Conservation (phyloP, 2,888 invertebrate genomes). For the Coremacera marginata region DNA sequence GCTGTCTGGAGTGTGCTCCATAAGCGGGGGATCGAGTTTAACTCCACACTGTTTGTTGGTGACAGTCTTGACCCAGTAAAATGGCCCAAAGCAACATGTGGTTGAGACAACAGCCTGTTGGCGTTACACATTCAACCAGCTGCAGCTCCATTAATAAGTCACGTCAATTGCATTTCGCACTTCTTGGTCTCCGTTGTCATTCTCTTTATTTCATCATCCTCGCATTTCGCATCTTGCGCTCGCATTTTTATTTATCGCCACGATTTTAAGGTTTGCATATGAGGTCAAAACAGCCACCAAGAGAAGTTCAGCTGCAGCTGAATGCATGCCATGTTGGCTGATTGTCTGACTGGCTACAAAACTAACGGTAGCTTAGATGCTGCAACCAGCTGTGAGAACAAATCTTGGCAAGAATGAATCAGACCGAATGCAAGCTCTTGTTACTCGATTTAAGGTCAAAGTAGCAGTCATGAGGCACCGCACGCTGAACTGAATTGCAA, state of each 20-base stretch:
- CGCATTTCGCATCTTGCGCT: too few species aligned
- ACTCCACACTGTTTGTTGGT: too few species aligned
- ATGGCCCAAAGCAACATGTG: too few species aligned
- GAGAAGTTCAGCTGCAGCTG: not conserved
- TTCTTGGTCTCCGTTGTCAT: too few species aligned
- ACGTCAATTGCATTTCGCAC: too few species aligned
- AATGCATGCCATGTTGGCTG: not conserved
- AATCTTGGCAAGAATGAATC: constrained; percentile 4
- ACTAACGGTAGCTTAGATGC: constrained; percentile 8
- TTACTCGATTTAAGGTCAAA: constrained; percentile 13
- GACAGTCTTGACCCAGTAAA: too few species aligned
- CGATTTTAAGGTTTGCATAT: not conserved
- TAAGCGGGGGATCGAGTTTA: too few species aligned
- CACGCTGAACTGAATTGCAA: not conserved
- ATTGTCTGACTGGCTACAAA: not conserved
- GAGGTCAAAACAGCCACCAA: not conserved
- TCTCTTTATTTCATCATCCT: too few species aligned
- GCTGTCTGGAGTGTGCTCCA: too few species aligned
- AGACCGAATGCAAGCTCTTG: not conserved
- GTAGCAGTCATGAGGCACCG: not conserved
- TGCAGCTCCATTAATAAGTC: too few species aligned
- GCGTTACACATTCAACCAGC: too few species aligned
- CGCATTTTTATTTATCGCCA: constrained; percentile 7
- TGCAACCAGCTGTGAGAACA: not conserved
- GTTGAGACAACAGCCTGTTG: too few species aligned